Percentiles rank a stretch among this genome's conserved stretches.
phyloP scores from a whole-genome alignment of 1,140 invertebrate genomes.

The Streblospio benedicti region DNA sequence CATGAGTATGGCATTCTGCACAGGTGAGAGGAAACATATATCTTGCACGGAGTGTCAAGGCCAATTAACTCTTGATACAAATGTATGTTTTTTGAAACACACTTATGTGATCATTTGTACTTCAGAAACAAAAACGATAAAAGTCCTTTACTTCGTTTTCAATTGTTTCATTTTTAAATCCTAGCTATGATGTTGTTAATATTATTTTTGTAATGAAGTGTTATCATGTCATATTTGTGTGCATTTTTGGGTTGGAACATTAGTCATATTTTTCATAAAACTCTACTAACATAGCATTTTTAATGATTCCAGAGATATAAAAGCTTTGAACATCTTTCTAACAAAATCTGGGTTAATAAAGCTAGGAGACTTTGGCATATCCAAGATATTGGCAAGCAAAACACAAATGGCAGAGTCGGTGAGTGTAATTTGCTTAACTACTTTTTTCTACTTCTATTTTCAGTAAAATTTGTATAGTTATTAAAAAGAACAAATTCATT shows the following conservation, averaged over 20 bases:
- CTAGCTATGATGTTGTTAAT: background rate
- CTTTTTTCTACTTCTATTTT: background rate
- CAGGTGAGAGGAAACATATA: conserved; percentile 25
- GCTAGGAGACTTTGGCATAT: conserved; percentile 48
- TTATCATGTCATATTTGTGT: too few relatives aligned
- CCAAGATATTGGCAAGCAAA: conserved; percentile 39
- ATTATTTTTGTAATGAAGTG: background rate
- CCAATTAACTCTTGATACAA: too few relatives aligned
- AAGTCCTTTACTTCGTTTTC: too few relatives aligned
- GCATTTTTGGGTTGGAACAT: too few relatives aligned
- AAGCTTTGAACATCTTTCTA: conserved; percentile 46
- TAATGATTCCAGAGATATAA: conserved; percentile 39
- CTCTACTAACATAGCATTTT: background rate
- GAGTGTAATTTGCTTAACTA: conserved; percentile 14
- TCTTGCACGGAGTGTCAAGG: too few relatives aligned
- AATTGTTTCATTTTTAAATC: background rate
- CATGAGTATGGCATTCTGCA: conserved; percentile 45
- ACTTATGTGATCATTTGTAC: too few relatives aligned
- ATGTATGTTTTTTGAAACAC: too few relatives aligned
- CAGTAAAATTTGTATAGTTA: background rate
- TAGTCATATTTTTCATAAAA: too few relatives aligned
- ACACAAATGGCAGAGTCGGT: conserved; percentile 40
- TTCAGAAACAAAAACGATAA: background rate
- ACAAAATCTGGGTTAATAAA: conserved; percentile 43
- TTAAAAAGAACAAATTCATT: background rate